These are phyloP conservation scores for Drosophila arizonae DNA, from an alignment of 1,140 invertebrate species.

Conservation along the genomic window DNA sequence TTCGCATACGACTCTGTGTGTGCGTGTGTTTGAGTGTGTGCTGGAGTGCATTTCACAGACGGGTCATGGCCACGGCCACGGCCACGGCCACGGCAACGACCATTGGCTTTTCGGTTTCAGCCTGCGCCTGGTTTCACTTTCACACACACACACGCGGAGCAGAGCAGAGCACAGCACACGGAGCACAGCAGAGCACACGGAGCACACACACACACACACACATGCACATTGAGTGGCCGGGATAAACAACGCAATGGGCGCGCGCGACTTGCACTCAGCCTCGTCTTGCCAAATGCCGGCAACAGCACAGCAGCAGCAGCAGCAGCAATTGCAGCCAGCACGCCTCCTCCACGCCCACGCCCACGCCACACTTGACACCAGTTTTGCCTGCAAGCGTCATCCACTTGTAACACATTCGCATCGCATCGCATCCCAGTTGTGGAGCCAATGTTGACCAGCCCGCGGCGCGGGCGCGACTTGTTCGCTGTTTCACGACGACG, in stretches of 20 bases:
- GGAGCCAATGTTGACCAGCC: conserved; percentile 51
- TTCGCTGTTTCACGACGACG: conserved; percentile 44
- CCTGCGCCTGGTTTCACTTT: conserved; percentile 65
- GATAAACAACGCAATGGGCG: conserved; percentile 44
- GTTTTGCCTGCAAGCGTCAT: conserved; percentile 35
- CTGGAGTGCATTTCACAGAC: conserved; percentile 67
- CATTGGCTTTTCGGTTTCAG: conserved; percentile 66
- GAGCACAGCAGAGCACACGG: conserved; percentile 37
- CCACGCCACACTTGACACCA: conserved; percentile 2
- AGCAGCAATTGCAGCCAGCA: conserved; percentile 23
- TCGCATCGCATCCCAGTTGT: conserved; percentile 3
- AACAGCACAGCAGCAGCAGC: not conserved
- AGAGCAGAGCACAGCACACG: conserved; percentile 33
- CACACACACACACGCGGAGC: conserved; percentile 14
- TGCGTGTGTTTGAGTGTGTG: conserved; percentile 30
- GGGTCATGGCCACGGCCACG: conserved; percentile 63
- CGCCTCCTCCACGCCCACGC: conserved; percentile 17
- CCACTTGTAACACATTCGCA: conserved; percentile 77
- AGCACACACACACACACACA: conserved; percentile 23
- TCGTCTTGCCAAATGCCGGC: conserved; percentile 53
- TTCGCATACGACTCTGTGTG: conserved; percentile 5
- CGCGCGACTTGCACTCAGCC: conserved; percentile 68
- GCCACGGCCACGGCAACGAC: conserved; percentile 65
- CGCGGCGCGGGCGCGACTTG: conserved; percentile 54
- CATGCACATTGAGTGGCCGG: conserved; percentile 20